Base-by-base conservation (phyloP, 2,797 vertebrate genomes). In the Eulemur mongoz region DNA sequence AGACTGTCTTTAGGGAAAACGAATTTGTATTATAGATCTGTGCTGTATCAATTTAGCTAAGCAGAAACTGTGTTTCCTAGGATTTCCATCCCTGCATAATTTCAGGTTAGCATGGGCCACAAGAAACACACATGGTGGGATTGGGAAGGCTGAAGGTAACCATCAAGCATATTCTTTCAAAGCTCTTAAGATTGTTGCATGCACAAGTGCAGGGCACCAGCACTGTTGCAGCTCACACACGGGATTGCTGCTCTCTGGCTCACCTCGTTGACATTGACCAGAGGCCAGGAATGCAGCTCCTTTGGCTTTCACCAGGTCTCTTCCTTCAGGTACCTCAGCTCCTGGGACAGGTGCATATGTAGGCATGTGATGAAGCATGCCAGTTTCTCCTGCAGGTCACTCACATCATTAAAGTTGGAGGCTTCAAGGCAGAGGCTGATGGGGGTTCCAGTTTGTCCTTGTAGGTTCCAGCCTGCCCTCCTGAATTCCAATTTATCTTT, bases 291-390 rank as follows among this genome's bases (percentile, higher is more conserved):
- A 14, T 0, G 0, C 8, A 50, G 25, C 9, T 52, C 15, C 70
- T 10, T 32, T 11, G 1, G 22, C 15, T 59, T 22, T 59, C 22
- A 2, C 18, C 23, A 7, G 32, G 30, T 2, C 32, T 23, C 40
- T 61, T 35, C 43, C 20, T 65, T 73, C 22, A 23, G 73, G 15
- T 4, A 54, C n/a, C 43, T 63, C 70, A 93, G 52, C 23, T 78
- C 38, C 48, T 20, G 45, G 13, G 17, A 14, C 57, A 61, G 11
- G 32, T 2, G 2, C 27, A n/a, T 3, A 22, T 0, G n/a, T 27
- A 52, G 22, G 15, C 40, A n/a, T 0, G 0, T 12, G 0, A 38
- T 7, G 27, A 30, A 18, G 5, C 18, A 3, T 3, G 5, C 4
- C 27, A 35, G 14, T 12, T 65, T 88, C 48, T 86, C 40, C 35